These are phyloP conservation scores for Columbina picui DNA, from an alignment of 2,113 vertebrate genomes.

Conservation along the genomic window DNA sequence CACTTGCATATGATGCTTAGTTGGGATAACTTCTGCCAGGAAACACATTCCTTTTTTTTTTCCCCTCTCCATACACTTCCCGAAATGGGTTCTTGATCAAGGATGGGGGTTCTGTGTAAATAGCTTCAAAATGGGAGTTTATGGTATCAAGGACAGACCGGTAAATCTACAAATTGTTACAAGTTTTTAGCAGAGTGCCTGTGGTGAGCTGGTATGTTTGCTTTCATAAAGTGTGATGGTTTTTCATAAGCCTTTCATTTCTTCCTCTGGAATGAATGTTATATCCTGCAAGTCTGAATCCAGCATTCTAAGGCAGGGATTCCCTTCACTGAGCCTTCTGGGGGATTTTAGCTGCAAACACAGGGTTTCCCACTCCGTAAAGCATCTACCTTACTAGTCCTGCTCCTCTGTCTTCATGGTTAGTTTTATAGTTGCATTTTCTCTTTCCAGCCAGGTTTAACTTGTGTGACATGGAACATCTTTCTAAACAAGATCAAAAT, in stretches of 20 bases:
- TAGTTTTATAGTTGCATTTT: not conserved
- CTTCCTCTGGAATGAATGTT: not conserved
- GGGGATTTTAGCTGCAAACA: not conserved
- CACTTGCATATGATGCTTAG: not conserved
- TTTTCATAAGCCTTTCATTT: not conserved
- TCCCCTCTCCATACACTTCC: not conserved
- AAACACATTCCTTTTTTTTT: not conserved
- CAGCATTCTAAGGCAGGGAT: not conserved
- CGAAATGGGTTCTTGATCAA: not conserved
- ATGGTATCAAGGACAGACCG: not conserved
- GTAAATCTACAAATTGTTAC: fast-evolving
- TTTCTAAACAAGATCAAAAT: not conserved
- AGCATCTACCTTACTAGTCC: not conserved
- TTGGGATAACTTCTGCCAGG: not conserved
- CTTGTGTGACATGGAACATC: fast-evolving
- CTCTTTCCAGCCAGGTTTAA: not conserved
- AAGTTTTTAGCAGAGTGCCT: not conserved
- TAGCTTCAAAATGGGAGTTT: not conserved
- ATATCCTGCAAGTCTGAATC: not conserved
- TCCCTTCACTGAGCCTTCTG: not conserved
- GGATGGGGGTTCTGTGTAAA: not conserved
- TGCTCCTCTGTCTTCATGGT: not conserved
- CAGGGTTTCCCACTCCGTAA: not conserved
- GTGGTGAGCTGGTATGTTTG: not conserved
- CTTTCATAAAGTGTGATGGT: not conserved